phyloP scores from a whole-genome alignment of 2,797 vertebrate species.

The Poecile montanus region DNA sequence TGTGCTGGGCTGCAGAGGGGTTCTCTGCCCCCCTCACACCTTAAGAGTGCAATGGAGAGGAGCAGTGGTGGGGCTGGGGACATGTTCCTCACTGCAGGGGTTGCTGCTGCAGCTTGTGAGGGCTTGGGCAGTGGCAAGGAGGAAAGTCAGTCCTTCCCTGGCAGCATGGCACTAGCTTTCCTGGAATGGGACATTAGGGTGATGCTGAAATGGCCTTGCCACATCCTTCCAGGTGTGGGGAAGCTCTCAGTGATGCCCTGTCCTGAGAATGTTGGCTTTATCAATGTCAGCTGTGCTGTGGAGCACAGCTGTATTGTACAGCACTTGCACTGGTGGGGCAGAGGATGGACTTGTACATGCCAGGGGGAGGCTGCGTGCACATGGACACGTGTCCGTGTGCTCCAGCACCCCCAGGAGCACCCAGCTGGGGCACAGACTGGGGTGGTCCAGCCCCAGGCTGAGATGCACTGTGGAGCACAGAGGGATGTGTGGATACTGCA shows the following conservation, averaged over 20 bases:
- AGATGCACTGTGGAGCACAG: rapidly evolving
- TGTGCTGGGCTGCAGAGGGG: not conserved
- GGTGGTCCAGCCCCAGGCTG: not conserved
- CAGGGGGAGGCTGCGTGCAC: not conserved
- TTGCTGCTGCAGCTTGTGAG: not conserved
- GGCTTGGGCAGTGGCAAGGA: not conserved
- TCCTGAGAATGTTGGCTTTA: not conserved
- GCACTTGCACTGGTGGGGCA: not conserved
- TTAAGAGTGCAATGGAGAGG: too few species aligned
- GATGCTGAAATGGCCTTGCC: not conserved
- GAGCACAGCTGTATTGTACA: not conserved
- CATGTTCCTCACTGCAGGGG: not conserved
- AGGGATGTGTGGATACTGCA: not conserved
- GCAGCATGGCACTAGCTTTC: not conserved
- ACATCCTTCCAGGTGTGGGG: rapidly evolving
- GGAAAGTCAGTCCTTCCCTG: not conserved
- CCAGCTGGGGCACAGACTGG: not conserved
- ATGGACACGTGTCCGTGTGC: rapidly evolving
- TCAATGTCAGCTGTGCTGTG: rapidly evolving
- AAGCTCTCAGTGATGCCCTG: not conserved
- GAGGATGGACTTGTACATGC: not conserved
- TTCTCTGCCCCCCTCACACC: rapidly evolving
- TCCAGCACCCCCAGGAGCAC: not conserved
- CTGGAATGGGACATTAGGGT: not conserved
- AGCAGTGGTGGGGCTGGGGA: not conserved